Evolutionary conservation across 2,797 vertebrate genomes (phyloP).

Genomic region (Nyctalus aviator): DNA sequence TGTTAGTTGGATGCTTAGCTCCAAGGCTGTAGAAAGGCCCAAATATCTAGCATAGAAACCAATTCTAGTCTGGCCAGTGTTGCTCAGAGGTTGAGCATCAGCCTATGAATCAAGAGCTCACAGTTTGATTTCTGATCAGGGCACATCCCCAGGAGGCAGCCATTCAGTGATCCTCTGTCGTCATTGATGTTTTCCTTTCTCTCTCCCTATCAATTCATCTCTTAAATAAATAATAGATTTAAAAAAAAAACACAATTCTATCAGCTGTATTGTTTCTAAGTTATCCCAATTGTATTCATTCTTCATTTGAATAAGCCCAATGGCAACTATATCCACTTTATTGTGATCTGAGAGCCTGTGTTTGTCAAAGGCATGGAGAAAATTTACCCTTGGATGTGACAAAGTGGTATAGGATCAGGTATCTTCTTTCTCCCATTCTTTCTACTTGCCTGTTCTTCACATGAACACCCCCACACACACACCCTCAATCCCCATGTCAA

Average conservation of each 20-base stretch:
- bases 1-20: neutral
- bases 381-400: neutral
- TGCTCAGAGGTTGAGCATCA: too few species aligned
- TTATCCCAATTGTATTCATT: neutral
- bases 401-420: neutral
- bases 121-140: too few species aligned
- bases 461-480: fast-evolving
- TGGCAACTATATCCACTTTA: neutral
- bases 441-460: neutral
- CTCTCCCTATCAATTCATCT: too few species aligned
- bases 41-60: neutral
- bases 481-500: neutral
- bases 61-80: neutral
- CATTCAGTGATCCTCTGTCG: too few species aligned
- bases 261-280: neutral
- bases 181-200: too few species aligned
- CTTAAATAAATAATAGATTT: too few species aligned
- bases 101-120: too few species aligned
- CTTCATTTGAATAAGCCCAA: neutral
- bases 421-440: neutral
- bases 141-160: too few species aligned
- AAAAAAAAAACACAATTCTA: neutral
- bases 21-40: neutral
- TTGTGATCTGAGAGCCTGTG: neutral
- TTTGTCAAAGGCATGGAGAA: neutral